These are phyloP conservation scores for Tetraneura akinire DNA, from an alignment of 1,140 invertebrate species.

Conservation along the genomic window DNA sequence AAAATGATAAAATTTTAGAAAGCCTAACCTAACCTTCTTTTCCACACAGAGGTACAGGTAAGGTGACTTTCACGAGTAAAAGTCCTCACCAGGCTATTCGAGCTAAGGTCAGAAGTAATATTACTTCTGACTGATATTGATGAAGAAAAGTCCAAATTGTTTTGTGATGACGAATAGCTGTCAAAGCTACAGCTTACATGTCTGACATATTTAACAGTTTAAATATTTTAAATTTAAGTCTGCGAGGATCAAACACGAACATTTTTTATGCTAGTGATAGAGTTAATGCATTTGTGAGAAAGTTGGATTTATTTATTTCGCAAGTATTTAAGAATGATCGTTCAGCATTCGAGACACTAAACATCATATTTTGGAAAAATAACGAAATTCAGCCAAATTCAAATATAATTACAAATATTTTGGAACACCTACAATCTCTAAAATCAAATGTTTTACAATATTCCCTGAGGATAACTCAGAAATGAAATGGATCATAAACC, in stretches of 20 bases:
- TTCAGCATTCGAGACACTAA: slow-evolving; percentile 1
- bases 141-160: not conserved
- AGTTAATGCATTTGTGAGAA: not conserved
- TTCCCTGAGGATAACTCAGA: not conserved
- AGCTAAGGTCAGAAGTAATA: not conserved
- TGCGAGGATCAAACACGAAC: slow-evolving; percentile 11
- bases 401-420: slow-evolving; percentile 6
- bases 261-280: slow-evolving; percentile 7
- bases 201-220: not conserved
- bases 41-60: slow-evolving; percentile 5
- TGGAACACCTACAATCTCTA: slow-evolving; percentile 2
- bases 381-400: slow-evolving; percentile 17
- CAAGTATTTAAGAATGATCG: not conserved
- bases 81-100: slow-evolving; percentile 12
- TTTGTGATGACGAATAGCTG: not conserved
- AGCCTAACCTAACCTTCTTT: too few species aligned
- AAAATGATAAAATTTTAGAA: slow-evolving; percentile 31
- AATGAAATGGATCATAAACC: slow-evolving; percentile 7
- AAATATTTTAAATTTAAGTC: not conserved
- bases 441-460: not conserved
- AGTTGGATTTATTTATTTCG: slow-evolving; percentile 4
- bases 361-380: not conserved
- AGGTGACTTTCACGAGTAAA: slow-evolving; percentile 34
- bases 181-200: slow-evolving; percentile 14
- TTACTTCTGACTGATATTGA: not conserved